Base-by-base conservation (phyloP, 2,888 invertebrate species). In the Plebejus argus region DNA sequence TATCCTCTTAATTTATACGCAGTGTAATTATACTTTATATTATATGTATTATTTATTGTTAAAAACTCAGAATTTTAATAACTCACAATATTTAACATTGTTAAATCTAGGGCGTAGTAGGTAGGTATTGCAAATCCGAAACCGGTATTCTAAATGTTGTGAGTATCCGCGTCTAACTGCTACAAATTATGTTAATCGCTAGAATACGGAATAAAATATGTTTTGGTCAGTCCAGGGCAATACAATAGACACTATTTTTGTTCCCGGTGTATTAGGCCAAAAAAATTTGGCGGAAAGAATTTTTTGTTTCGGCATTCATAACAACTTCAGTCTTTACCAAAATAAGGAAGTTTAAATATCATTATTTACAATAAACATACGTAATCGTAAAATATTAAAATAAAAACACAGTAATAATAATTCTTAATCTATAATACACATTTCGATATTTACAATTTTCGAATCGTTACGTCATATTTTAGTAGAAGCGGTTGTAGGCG, bases 401-500 rank as follows among this genome's bases (percentile, higher is more conserved):
- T 61, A 15, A 66, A 66, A 66, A 33, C 28, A 66, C 20, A 66
- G 3, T n/a, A 5, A 33, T n/a, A 5, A 33, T 28, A 6, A 66
- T 66, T 23, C 61, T 61, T 61, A 61, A 28, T 33, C 15, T 28
- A 66, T 66, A 61, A 20, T 33, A 39, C 39, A 71, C 71, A 71
- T 39, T 39, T 39, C n/a, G 5, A 20, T 71, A 71, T 71, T 71
- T 71, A 71, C n/a, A 71, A 20, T 39, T n/a, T n/a, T 18, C 35
- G 39, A 39, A 39, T n/a, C 39, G 15, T 71, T 39, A 35, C 58
- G 70, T 78, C 45, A 70, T n/a, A n/a, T n/a, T 82, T 87, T 83
- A 88, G 81, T 79, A 84, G 83, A 84, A 82, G 72, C 85, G 85
- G 76, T 83, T 85, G 79, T 87, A 87, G 3, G 86, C 84, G 78